Evolutionary conservation across 2,797 vertebrate genomes (phyloP).

Genomic region (Acipenser transmontanus): DNA sequence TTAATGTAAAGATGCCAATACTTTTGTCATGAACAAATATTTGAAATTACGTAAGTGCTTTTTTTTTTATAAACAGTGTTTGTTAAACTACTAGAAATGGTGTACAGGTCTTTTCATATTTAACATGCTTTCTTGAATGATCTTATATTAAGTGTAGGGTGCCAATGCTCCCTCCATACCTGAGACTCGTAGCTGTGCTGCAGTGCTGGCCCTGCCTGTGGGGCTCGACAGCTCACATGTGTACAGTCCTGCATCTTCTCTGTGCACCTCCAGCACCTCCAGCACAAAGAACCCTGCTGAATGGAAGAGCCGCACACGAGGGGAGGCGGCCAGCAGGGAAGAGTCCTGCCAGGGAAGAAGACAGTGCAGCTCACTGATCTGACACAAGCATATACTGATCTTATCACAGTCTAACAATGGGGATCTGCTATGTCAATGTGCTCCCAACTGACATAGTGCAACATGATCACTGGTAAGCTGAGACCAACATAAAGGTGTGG

Average conservation of each 20-base stretch:
- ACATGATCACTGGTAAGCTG: too few species aligned
- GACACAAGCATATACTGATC: background rate
- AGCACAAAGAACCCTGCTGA: conserved; percentile 15
- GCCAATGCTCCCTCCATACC: conserved; percentile 2
- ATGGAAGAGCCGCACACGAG: conserved; percentile 6
- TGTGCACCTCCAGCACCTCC: conserved; percentile 10
- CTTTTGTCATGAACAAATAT: too few species aligned
- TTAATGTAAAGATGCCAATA: too few species aligned
- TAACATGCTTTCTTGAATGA: too few species aligned
- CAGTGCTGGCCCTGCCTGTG: conserved; percentile 14
- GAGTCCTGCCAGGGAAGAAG: conserved; percentile 11
- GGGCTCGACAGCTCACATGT: conserved; percentile 15
- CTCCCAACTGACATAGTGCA: too few species aligned
- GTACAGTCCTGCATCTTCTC: conserved; percentile 18
- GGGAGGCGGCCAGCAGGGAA: background rate
- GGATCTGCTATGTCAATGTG: too few species aligned
- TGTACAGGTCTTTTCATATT: too few species aligned
- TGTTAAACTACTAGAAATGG: too few species aligned
- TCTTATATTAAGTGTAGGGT: too few species aligned
- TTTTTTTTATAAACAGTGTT: too few species aligned
- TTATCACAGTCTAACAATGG: background rate
- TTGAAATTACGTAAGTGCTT: too few species aligned
- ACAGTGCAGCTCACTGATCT: background rate
- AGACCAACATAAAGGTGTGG: too few species aligned
- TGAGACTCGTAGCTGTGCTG: conserved; percentile 15